phyloP scores from a whole-genome alignment of 1,140 invertebrate species.

The Halictus rubicundus region DNA sequence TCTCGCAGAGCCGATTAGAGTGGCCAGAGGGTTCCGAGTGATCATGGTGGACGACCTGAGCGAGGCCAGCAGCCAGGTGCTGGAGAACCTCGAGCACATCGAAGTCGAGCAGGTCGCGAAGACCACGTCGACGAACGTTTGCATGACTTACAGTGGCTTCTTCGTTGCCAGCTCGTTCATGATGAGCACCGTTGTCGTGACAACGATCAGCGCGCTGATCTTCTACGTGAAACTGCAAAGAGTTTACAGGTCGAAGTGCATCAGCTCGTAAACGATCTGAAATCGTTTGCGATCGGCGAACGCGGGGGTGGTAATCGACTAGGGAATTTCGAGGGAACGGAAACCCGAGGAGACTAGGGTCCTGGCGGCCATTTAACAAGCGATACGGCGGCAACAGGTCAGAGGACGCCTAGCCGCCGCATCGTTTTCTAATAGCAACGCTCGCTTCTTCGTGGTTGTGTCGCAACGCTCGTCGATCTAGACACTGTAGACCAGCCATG shows the following conservation, averaged over 20 bases:
- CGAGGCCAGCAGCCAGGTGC: conserved; percentile 61
- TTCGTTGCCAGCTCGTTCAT: conserved; percentile 72
- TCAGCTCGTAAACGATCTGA: conserved; percentile 54
- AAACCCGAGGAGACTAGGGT: too few species aligned
- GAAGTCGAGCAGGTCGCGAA: conserved; percentile 60
- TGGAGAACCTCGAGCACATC: conserved; percentile 68
- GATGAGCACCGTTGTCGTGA: conserved; percentile 68
- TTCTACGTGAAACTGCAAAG: conserved; percentile 75
- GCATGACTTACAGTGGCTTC: conserved; percentile 74
- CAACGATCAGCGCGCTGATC: conserved; percentile 69
- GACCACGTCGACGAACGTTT: conserved; percentile 62
- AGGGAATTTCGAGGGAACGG: too few species aligned
- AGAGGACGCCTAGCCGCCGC: too few species aligned
- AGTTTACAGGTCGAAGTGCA: conserved; percentile 63
- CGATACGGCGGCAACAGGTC: not conserved
- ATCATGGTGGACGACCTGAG: conserved; percentile 85
- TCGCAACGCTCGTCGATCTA: too few species aligned
- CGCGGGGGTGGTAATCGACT: conserved; percentile 4
- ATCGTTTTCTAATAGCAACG: too few species aligned
- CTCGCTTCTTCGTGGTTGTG: too few species aligned
- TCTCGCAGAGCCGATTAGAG: conserved; percentile 81
- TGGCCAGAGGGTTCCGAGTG: conserved; percentile 84
- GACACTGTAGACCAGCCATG: too few species aligned
- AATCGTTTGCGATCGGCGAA: not conserved
- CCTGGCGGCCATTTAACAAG: not conserved